Conservation (phyloP, 1,140 invertebrate species). For the Drosophila bipectinata region DNA sequence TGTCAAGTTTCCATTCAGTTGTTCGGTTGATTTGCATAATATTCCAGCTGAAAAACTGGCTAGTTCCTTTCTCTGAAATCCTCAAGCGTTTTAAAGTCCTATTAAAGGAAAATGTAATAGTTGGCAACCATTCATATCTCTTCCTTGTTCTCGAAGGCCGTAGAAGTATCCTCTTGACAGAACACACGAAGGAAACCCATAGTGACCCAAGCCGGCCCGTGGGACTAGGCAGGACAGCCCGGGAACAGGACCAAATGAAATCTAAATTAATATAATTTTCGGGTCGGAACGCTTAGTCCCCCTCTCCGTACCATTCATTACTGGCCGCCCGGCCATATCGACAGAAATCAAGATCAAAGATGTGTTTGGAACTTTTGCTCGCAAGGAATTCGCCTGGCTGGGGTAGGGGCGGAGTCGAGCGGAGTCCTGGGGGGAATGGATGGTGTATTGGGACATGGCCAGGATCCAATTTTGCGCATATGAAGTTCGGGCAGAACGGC, state of each 20-base stretch:
- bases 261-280: conserved; percentile 78
- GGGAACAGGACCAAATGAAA: conserved; percentile 63
- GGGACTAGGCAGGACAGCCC: not conserved
- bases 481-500: conserved; percentile 21
- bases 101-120: not conserved
- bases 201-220: conserved; percentile 36
- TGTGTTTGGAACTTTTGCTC: conserved; percentile 49
- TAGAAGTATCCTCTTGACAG: not conserved
- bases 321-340: conserved; percentile 46
- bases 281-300: conserved; percentile 47
- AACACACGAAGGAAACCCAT: conserved; percentile 39
- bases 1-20: no score
- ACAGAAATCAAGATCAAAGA: conserved; percentile 72
- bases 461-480: conserved; percentile 58
- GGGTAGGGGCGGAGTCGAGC: not conserved
- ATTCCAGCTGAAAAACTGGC: no score
- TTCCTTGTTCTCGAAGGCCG: not conserved
- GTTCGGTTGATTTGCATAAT: no score
- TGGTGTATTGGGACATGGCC: conserved; percentile 47
- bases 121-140: not conserved
- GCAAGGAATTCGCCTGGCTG: conserved; percentile 49
- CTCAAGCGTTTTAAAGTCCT: not conserved
- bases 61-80: no score
- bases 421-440: not conserved
- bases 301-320: not conserved